These are phyloP conservation scores for Trichomycterus rosablanca DNA, from an alignment of 2,113 vertebrate genomes.

Conservation along the genomic window DNA sequence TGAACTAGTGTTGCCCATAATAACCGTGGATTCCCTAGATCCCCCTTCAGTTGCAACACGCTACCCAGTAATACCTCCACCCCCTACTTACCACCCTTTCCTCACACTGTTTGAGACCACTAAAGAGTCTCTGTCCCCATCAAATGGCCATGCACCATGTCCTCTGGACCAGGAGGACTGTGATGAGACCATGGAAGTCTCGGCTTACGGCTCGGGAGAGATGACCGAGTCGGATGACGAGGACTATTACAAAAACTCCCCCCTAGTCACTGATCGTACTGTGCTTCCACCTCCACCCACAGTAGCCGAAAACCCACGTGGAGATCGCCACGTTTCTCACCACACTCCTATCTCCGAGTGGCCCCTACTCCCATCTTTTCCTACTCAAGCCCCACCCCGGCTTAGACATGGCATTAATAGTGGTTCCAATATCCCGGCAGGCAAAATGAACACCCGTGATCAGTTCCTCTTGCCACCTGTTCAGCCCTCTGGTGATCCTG, in stretches of 20 bases:
- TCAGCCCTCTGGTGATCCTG: slow-evolving; percentile 75
- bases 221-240: slow-evolving; percentile 89
- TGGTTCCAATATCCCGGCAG: slow-evolving; percentile 72
- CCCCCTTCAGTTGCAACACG: slow-evolving; percentile 85
- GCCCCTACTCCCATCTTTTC: slow-evolving; percentile 66
- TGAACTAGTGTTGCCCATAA: slow-evolving; percentile 93
- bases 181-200: slow-evolving; percentile 83
- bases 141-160: slow-evolving; percentile 71
- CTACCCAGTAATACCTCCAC: slow-evolving; percentile 83
- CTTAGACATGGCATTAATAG: slow-evolving; percentile 53
- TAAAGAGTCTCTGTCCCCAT: slow-evolving; percentile 76
- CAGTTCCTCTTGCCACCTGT: slow-evolving; percentile 76
- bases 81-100: slow-evolving; percentile 83
- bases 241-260: slow-evolving; percentile 87
- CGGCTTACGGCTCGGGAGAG: slow-evolving; percentile 86
- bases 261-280: slow-evolving; percentile 84
- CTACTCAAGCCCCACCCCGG: slow-evolving; percentile 59
- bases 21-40: slow-evolving; percentile 91
- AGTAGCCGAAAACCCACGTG: slow-evolving; percentile 65
- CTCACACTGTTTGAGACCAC: slow-evolving; percentile 81
- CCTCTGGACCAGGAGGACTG: slow-evolving; percentile 85
- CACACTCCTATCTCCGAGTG: slow-evolving; percentile 65
- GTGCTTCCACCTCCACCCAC: slow-evolving; percentile 72
- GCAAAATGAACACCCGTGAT: slow-evolving; percentile 90
- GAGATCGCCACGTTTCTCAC: slow-evolving; percentile 66